Conservation (phyloP, 2,113 vertebrate genomes). For the Corythornis vintsioides region DNA sequence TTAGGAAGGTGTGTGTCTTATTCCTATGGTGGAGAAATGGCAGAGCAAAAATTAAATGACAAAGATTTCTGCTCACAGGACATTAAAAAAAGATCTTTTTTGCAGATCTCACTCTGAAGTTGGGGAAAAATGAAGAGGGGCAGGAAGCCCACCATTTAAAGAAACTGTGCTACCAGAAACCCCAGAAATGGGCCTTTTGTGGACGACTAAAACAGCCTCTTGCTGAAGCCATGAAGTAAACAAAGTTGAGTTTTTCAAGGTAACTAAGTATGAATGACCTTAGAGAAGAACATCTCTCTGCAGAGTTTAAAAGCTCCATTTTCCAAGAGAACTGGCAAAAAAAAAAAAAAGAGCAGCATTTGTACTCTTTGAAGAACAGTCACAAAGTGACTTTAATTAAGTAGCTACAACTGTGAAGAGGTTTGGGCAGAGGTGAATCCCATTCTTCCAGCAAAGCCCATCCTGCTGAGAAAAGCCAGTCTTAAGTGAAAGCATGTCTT, state of each 20-base stretch:
- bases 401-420: conserved; percentile 36
- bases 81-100: neutral
- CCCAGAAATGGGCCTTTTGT: neutral
- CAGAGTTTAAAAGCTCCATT: conserved; percentile 24
- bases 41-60: neutral
- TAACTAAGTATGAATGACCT: conserved; percentile 21
- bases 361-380: conserved; percentile 38
- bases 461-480: conserved; percentile 14
- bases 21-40: neutral
- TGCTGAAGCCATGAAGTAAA: conserved; percentile 7
- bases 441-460: neutral
- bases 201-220: neutral
- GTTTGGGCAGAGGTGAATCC: conserved; percentile 47
- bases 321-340: neutral
- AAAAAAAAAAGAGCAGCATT: neutral
- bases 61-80: neutral
- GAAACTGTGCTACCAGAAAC: neutral
- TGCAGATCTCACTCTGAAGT: neutral
- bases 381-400: conserved; percentile 53
- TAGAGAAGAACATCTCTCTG: neutral
- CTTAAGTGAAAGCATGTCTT: neutral
- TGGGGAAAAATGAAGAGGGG: neutral
- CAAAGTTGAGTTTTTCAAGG: conserved; percentile 19
- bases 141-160: neutral
- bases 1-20: neutral